These are phyloP conservation scores for Toxotes chatareus DNA, from an alignment of 2,113 vertebrate species.

Conservation along the genomic window DNA sequence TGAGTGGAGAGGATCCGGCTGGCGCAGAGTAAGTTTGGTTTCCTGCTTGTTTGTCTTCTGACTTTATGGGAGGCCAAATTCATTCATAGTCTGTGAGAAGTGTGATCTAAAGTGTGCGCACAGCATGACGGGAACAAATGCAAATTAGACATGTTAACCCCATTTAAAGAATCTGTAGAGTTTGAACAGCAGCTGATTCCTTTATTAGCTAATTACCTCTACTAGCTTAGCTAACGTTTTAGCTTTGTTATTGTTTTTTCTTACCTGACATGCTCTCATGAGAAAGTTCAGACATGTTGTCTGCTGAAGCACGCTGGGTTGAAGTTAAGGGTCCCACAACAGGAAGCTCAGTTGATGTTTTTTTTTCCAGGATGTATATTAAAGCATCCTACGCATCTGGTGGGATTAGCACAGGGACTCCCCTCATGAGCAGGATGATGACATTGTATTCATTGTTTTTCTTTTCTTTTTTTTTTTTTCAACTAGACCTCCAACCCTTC, in stretches of 20 bases:
- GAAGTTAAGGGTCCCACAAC: conserved; percentile 33
- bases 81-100: background rate
- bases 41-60: conserved; percentile 46
- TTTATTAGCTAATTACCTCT: no score
- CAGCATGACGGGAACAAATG: background rate
- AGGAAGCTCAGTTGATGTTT: conserved; percentile 57
- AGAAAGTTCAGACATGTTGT: conserved; percentile 61
- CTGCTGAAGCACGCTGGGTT: background rate
- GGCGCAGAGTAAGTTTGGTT: conserved; percentile 60
- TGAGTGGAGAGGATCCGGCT: conserved; percentile 60
- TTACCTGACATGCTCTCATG: conserved; percentile 41
- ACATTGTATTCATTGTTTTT: conserved; percentile 59
- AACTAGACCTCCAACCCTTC: conserved; percentile 30
- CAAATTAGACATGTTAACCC: background rate
- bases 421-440: conserved; percentile 70
- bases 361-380: conserved; percentile 70
- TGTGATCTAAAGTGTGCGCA: background rate
- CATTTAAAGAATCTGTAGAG: background rate
- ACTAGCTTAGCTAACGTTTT: no score
- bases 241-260: conserved; percentile 20
- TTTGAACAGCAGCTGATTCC: no score
- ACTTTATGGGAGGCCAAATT: conserved; percentile 10
- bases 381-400: conserved; percentile 67
- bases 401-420: conserved; percentile 55
- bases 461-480: conserved; percentile 12